These are phyloP conservation scores for Folsomia manolachei DNA, from an alignment of 2,888 invertebrate genomes.

Conservation along the genomic window DNA sequence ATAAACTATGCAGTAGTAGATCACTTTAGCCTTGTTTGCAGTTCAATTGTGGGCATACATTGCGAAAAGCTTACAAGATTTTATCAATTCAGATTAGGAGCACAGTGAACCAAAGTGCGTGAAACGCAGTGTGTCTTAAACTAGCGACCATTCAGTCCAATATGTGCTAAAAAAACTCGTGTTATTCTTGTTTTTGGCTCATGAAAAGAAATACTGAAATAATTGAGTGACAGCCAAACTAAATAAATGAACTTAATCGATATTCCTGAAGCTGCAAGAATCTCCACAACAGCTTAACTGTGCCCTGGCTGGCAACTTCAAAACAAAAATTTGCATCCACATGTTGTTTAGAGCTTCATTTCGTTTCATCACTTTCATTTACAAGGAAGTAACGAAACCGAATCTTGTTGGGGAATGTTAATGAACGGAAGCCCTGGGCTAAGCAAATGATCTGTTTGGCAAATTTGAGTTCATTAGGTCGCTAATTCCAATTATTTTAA, in stretches of 20 bases:
- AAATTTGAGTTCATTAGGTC: too few relatives aligned
- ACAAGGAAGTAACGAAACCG: too few relatives aligned
- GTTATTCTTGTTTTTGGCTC: not conserved
- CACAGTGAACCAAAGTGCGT: not conserved
- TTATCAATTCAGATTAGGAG: not conserved
- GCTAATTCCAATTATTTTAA: too few relatives aligned
- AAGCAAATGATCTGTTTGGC: too few relatives aligned
- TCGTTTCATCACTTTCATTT: too few relatives aligned
- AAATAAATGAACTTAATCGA: constrained; percentile 20
- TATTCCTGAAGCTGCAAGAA: not conserved
- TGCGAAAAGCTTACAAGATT: not conserved
- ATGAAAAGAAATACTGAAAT: constrained; percentile 1
- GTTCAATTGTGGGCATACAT: not conserved
- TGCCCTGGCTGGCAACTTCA: not conserved
- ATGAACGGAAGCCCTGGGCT: too few relatives aligned
- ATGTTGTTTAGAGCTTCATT: too few relatives aligned
- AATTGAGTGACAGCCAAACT: constrained; percentile 25
- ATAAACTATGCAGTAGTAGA: too few relatives aligned
- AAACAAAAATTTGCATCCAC: too few relatives aligned
- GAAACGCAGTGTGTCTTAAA: not conserved
- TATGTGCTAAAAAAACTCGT: not conserved
- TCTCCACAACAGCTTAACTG: not conserved
- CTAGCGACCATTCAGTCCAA: too few relatives aligned
- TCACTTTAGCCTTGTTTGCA: not conserved
- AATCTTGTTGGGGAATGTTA: too few relatives aligned